Base-by-base conservation (phyloP, 2,113 vertebrate genomes). In the Chunga burmeisteri region DNA sequence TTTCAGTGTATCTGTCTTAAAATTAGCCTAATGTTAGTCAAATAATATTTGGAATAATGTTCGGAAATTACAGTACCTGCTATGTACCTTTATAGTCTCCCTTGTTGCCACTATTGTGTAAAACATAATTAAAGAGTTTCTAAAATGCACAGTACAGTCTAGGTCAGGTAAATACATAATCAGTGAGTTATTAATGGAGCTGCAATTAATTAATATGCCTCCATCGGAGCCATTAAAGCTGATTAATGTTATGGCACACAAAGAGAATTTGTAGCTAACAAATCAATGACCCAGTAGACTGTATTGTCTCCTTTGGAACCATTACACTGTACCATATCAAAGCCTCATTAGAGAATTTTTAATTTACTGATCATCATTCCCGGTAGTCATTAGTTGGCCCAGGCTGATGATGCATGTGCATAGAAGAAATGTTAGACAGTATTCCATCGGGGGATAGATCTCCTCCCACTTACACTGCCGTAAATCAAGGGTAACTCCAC, bases 131-230 rank as follows among this genome's bases (percentile, higher is more conserved):
- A 95, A 96, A 95, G 90, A 79, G 66, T 95, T 97, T 94, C 95
- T 95, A 95, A 97, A 95, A 96, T 95, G 86, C 30, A 7, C 50
- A 44, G 68, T 86, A 85, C 49, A 95, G 95, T 90, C 94, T 93
- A 91, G 95, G 94, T 95, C 96, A 98, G 96, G 97, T 98, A 98
- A 98, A 97, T 95, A 97, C 95, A 96, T 96, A 98, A 97, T 97
- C 96, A 97, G 71, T 50, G 83, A 97, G 94, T 97, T 97, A 98
- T 97, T 97, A 97, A 97, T 97, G 97, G 91, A 93, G 32, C 86
- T 91, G 71, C 91, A 94, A 97, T 98, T 98, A 97, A 98, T 98
- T 97, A 97, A 97, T 96, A 97, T 97, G 95, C 93, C 91, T 96
- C 74, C 94, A 93, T 92, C 2, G 1, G 67, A 97, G 81, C 81